These are phyloP conservation scores for Montipora capricornis DNA, from an alignment of 64 coral and sea anemone genomes.

Conservation along the genomic window DNA sequence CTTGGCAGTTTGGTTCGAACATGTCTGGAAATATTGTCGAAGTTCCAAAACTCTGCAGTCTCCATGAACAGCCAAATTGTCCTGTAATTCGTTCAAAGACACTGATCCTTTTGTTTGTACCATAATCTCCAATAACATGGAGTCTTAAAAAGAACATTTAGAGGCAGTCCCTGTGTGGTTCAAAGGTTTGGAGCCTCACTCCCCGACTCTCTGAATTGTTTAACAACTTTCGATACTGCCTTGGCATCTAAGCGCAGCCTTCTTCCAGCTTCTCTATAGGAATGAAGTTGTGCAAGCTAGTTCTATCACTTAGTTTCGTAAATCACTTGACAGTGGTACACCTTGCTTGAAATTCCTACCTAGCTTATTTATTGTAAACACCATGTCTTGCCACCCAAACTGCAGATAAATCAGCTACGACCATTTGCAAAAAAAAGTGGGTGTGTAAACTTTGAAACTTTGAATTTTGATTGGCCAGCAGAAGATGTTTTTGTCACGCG, in stretches of 20 bases:
- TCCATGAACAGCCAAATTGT: conserved; percentile 34
- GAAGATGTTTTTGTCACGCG: no score
- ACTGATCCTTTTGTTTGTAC: conserved; percentile 35
- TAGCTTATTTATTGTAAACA: no score
- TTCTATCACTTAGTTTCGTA: conserved; percentile 31
- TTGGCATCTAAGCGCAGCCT: not conserved
- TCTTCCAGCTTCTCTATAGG: not conserved
- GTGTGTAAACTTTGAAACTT: no score
- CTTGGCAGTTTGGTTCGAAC: not conserved
- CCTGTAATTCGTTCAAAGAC: conserved; percentile 39
- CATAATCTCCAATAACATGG: conserved; percentile 51
- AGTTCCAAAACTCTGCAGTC: conserved; percentile 4
- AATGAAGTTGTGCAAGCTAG: not conserved
- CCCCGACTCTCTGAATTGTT: not conserved
- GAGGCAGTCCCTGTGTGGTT: conserved; percentile 27
- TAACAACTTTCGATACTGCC: conserved; percentile 12
- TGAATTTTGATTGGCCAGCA: no score
- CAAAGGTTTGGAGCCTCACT: not conserved
- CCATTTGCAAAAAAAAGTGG: no score
- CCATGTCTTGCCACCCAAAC: no score
- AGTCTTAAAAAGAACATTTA: conserved; percentile 56
- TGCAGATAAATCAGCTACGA: no score
- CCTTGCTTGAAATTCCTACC: not conserved
- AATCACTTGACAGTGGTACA: not conserved
- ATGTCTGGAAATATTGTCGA: conserved; percentile 32